Conservation (phyloP, 2,888 invertebrate species). For the Mythimna ferrago region DNA sequence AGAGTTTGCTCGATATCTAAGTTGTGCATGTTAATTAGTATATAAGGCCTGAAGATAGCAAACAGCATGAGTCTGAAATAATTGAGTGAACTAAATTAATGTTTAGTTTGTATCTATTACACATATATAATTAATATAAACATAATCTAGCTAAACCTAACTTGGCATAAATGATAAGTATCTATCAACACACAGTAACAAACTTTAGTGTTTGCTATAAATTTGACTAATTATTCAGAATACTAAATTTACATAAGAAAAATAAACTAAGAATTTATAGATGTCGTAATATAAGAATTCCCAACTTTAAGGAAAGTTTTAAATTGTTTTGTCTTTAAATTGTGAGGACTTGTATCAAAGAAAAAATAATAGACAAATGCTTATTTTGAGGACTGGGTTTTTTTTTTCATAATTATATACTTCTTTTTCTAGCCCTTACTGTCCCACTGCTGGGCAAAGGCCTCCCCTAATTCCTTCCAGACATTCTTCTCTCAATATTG, state of each 20-base stretch:
- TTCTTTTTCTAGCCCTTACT: too few species aligned
- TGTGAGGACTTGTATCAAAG: not conserved
- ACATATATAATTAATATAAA: not conserved
- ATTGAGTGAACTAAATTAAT: too few species aligned
- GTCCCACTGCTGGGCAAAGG: too few species aligned
- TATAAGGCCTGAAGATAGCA: too few species aligned
- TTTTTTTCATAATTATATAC: too few species aligned
- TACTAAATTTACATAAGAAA: slow-evolving; percentile 1
- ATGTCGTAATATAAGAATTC: slow-evolving; percentile 5
- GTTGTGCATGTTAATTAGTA: too few species aligned
- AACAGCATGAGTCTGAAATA: too few species aligned
- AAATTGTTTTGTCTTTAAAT: not conserved
- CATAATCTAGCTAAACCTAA: slow-evolving; percentile 2
- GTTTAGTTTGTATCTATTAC: not conserved
- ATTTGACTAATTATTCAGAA: slow-evolving; percentile 1
- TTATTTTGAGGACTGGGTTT: not conserved
- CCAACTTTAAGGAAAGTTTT: not conserved
- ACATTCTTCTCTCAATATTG: too few species aligned
- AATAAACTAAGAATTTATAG: not conserved
- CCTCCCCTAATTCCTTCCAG: too few species aligned
- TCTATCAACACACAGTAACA: slow-evolving; percentile 17
- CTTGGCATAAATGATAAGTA: slow-evolving; percentile 16
- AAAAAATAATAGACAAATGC: not conserved
- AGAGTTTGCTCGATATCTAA: too few species aligned
- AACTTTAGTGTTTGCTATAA: slow-evolving; percentile 4